phyloP scores from a whole-genome alignment of 2,113 vertebrate species.

The Rallus limicola region DNA sequence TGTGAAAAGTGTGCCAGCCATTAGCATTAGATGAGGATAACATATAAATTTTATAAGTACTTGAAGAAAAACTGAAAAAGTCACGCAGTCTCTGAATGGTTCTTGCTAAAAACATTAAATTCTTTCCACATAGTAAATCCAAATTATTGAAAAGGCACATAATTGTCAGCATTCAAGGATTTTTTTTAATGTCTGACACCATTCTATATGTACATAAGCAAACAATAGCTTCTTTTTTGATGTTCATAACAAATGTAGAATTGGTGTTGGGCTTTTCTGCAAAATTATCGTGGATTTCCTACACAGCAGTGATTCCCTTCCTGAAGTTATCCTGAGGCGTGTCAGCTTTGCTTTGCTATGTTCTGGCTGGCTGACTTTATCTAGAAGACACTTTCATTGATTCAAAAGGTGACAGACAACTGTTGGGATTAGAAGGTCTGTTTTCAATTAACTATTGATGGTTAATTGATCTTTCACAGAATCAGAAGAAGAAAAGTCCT shows the following conservation, averaged over 20 bases:
- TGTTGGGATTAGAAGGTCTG: neutral
- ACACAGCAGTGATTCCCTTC: neutral
- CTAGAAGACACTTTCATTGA: neutral
- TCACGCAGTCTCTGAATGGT: neutral
- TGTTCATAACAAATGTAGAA: neutral
- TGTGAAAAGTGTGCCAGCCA: neutral
- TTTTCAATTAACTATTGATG: neutral
- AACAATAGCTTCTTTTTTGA: neutral
- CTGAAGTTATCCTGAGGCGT: neutral
- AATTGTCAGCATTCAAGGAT: neutral
- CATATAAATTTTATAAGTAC: neutral
- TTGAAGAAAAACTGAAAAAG: conserved; percentile 24
- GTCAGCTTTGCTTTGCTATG: neutral
- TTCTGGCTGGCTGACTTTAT: neutral
- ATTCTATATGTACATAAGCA: neutral
- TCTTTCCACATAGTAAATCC: neutral
- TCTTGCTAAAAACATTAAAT: neutral
- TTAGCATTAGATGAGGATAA: neutral
- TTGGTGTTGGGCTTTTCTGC: neutral
- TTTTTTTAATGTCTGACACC: neutral
- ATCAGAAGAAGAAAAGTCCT: neutral
- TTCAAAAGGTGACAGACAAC: neutral
- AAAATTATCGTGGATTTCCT: neutral
- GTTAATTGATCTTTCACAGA: neutral
- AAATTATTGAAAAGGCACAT: neutral